Conservation (phyloP, 2,888 invertebrate genomes). For the Pammene aurita region DNA sequence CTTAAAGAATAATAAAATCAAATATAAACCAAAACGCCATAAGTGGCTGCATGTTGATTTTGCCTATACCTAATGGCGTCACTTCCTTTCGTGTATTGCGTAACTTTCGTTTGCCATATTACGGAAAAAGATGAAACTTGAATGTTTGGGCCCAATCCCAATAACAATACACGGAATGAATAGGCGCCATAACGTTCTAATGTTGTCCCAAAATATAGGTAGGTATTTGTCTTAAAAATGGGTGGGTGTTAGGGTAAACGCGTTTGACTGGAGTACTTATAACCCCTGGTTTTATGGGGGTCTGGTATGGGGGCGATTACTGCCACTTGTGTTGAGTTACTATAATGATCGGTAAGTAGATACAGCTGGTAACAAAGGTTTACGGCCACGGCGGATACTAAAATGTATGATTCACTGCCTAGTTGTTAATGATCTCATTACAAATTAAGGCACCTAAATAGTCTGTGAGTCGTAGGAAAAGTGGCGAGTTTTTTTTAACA, state of each 20-base stretch:
- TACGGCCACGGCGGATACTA: slow-evolving; percentile 11
- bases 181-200: no score
- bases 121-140: no score
- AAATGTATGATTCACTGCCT: slow-evolving; percentile 6
- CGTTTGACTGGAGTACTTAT: slow-evolving; percentile 11
- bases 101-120: no score
- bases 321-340: slow-evolving; percentile 31
- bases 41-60: no score
- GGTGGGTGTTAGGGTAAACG: neutral
- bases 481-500: no score
- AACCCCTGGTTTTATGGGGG: slow-evolving; percentile 20
- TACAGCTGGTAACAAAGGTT: slow-evolving; percentile 22
- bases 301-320: slow-evolving; percentile 10
- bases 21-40: no score
- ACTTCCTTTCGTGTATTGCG: no score
- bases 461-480: neutral
- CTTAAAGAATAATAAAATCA: no score
- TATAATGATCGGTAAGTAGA: slow-evolving; percentile 30
- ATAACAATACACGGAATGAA: no score
- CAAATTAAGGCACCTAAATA: neutral
- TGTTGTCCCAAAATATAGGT: neutral
- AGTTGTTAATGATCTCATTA: slow-evolving; percentile 8
- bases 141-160: no score
- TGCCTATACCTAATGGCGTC: no score
- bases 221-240: neutral